A percentile compares a stretch with the other conserved stretches of the same genome.
These are phyloP conservation scores for Polypterus senegalus DNA, from an alignment of 2,113 vertebrate genomes.

Conservation along the genomic window DNA sequence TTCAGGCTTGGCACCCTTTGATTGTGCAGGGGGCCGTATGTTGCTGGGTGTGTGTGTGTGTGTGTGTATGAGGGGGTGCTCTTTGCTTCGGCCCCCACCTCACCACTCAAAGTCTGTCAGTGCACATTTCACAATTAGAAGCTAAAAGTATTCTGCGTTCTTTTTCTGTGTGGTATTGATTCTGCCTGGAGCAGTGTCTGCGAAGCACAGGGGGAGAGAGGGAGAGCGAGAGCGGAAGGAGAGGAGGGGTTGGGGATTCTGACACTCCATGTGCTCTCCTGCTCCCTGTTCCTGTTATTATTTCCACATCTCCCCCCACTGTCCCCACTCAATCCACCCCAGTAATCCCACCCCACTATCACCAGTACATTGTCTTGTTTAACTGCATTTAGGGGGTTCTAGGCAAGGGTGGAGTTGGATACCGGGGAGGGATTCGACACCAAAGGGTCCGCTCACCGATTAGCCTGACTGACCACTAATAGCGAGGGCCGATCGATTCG, in stretches of 20 bases:
- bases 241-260: slow-evolving; percentile 16
- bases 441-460: slow-evolving; percentile 2
- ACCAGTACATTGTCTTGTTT: too few species aligned
- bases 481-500: slow-evolving; percentile 62
- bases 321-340: too few species aligned
- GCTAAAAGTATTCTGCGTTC: slow-evolving; percentile 60
- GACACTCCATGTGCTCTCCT: slow-evolving; percentile 8
- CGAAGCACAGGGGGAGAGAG: slow-evolving; percentile 30
- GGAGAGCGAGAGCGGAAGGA: slow-evolving; percentile 23
- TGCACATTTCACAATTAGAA: slow-evolving; percentile 47
- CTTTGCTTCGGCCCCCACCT: too few species aligned
- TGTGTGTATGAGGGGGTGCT: too few species aligned
- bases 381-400: too few species aligned
- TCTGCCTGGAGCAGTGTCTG: slow-evolving; percentile 65
- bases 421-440: slow-evolving; percentile 4
- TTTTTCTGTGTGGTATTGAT: slow-evolving; percentile 51
- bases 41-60: too few species aligned
- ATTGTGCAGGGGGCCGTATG: too few species aligned
- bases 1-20: too few species aligned
- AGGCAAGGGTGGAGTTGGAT: slow-evolving; percentile 1
- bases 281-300: neutral
- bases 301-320: too few species aligned
- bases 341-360: too few species aligned
- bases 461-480: slow-evolving; percentile 28
- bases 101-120: slow-evolving; percentile 41